Evolutionary conservation across 2,888 invertebrate genomes (phyloP).

Genomic region (Leptopilina syphax): DNA sequence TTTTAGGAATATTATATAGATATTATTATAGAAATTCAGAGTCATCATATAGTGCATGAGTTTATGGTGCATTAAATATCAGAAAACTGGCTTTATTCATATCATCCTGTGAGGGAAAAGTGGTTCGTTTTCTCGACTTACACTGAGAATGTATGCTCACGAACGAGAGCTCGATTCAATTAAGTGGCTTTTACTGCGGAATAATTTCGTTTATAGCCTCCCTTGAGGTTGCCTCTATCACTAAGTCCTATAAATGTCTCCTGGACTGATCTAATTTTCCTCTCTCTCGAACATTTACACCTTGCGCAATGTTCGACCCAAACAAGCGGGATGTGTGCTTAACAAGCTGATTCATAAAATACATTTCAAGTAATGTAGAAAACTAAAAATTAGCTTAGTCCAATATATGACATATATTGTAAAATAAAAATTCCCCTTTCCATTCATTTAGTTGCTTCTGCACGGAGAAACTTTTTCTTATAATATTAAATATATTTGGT

Average conservation of each 20-base stretch:
- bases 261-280: conserved; percentile 33
- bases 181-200: conserved; percentile 30
- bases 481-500: too few species aligned
- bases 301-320: conserved; percentile 1
- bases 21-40: not conserved
- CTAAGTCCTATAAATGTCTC: conserved; percentile 7
- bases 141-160: not conserved
- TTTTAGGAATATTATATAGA: too few species aligned
- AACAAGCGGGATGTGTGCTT: not conserved
- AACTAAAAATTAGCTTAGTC: not conserved
- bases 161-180: conserved; percentile 33
- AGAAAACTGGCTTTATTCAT: not conserved
- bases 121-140: not conserved
- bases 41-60: not conserved
- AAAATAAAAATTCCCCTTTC: not conserved
- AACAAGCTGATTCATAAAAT: conserved; percentile 13
- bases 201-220: conserved; percentile 38
- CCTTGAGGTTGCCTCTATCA: conserved; percentile 18
- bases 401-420: not conserved
- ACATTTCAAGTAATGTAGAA: not conserved
- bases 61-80: not conserved
- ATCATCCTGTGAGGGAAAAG: not conserved
- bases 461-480: too few species aligned
- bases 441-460: too few species aligned
- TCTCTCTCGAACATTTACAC: conserved; percentile 32